Base-by-base conservation (phyloP, 2,797 vertebrate genomes). In the Oophaga sylvatica region DNA sequence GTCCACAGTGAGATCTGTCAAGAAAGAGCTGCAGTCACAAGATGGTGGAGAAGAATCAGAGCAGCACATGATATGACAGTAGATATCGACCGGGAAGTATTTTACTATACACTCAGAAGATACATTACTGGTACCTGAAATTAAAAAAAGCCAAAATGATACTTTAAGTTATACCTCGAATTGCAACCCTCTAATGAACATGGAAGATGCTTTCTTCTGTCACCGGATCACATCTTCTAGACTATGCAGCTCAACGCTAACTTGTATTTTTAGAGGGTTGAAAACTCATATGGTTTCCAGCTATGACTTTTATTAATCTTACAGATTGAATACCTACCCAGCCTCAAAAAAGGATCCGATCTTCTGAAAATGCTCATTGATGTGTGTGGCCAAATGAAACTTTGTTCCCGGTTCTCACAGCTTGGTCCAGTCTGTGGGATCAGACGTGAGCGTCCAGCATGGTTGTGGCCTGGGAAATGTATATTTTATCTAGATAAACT, bases 401-500 rank as follows among this genome's bases (percentile, higher is more conserved):
- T 16, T 16, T 13, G 48, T 77, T 77, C 48, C 75, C 16, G 45
- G 75, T 77, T 77, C 75, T 56, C 75, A 77, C 48, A 77, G 75
- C 75, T 77, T 77, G 75, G 75, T 77, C 75, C 75, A 56, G 11
- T 53, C 75, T n/a, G 75, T 77, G 75, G 48, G 75, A 73, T 45
- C 31, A 73, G 35, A 77, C 71, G 22, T 48, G 10, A 75, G 13
- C 22, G 15, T 56, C 75, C 75, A 56, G n/a, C 75, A 53, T 77
- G 22, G 48, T 45, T 77, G n/a, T n/a, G 22, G 67, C 71, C 70
- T 84, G 83, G 83, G 71, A 53, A 62, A 35, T 31, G 26, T 84
- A 73, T 68, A 84, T 35, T 76, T 59, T 29, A 84, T 75, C 48
- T 63, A 73, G 73, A 76, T 77, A 77, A 77, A 77, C 20, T 77